phyloP scores from a whole-genome alignment of 2,797 vertebrate species.

The Taenioides sp. region DNA sequence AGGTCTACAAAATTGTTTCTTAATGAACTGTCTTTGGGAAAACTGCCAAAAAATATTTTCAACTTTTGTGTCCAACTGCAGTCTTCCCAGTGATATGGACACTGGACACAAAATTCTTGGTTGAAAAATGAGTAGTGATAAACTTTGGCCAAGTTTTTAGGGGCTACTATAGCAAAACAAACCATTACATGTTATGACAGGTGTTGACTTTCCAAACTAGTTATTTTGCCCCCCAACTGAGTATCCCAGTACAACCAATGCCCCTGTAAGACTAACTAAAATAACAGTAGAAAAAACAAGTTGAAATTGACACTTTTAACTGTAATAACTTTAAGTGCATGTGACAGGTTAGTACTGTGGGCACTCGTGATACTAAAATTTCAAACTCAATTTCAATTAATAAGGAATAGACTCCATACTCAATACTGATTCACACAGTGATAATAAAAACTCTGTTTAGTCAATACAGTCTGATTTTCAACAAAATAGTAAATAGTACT shows the following conservation, averaged over 20 bases:
- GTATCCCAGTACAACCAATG: not conserved
- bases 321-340: too few species aligned
- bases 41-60: not conserved
- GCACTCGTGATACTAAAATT: too few species aligned
- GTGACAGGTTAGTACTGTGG: too few species aligned
- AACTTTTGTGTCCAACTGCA: not conserved
- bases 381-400: too few species aligned
- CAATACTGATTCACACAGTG: too few species aligned
- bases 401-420: too few species aligned
- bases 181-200: not conserved
- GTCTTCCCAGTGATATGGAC: too few species aligned
- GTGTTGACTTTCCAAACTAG: not conserved
- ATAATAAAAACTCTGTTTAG: too few species aligned
- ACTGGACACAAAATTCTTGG: not conserved
- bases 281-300: not conserved
- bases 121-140: not conserved
- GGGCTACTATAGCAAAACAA: not conserved
- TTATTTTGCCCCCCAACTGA: slow-evolving; percentile 7
- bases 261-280: not conserved
- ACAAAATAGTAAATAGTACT: too few species aligned
- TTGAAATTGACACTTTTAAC: too few species aligned
- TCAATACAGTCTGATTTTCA: too few species aligned
- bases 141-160: not conserved
- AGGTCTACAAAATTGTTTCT: not conserved
- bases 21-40: not conserved